Conservation (phyloP, 2,113 vertebrate species). For the Cryptotis parvus region DNA sequence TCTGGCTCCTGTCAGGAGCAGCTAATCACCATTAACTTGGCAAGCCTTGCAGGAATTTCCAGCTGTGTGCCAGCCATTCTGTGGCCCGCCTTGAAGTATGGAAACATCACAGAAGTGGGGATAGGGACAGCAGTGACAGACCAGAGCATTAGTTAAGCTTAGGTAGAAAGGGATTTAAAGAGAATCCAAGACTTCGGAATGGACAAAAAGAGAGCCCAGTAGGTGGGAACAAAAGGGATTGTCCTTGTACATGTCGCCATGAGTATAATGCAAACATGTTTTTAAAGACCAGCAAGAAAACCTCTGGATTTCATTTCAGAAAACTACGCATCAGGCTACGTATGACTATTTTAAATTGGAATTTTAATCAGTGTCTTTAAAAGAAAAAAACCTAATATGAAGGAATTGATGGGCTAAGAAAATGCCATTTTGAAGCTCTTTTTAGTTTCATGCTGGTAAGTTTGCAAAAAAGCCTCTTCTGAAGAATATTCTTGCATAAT, state of each 20-base stretch:
- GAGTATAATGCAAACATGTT: constrained; percentile 67
- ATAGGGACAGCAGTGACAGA: constrained; percentile 58
- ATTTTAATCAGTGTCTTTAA: constrained; percentile 54
- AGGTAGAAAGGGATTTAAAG: constrained; percentile 66
- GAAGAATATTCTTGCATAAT: constrained; percentile 40
- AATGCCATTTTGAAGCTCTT: constrained; percentile 58
- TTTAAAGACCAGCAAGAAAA: constrained; percentile 48
- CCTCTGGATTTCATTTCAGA: constrained; percentile 63
- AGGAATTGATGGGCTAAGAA: constrained; percentile 46
- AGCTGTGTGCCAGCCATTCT: constrained; percentile 64
- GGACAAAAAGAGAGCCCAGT: constrained; percentile 70
- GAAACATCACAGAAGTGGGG: constrained; percentile 76
- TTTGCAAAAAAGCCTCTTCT: constrained; percentile 59
- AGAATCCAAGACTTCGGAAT: constrained; percentile 66
- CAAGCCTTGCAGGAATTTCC: constrained; percentile 62
- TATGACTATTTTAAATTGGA: constrained; percentile 43
- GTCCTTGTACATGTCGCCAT: constrained; percentile 39
- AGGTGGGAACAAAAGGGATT: constrained; percentile 63
- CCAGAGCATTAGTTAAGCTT: constrained; percentile 57
- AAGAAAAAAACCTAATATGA: background rate
- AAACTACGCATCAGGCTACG: background rate
- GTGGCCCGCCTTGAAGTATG: constrained; percentile 69
- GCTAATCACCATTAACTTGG: constrained; percentile 61
- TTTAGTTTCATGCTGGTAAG: constrained; percentile 27
- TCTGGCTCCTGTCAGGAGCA: constrained; percentile 27